These are phyloP conservation scores for Osmoderma eremita DNA, from an alignment of 2,888 invertebrate species.

Conservation along the genomic window DNA sequence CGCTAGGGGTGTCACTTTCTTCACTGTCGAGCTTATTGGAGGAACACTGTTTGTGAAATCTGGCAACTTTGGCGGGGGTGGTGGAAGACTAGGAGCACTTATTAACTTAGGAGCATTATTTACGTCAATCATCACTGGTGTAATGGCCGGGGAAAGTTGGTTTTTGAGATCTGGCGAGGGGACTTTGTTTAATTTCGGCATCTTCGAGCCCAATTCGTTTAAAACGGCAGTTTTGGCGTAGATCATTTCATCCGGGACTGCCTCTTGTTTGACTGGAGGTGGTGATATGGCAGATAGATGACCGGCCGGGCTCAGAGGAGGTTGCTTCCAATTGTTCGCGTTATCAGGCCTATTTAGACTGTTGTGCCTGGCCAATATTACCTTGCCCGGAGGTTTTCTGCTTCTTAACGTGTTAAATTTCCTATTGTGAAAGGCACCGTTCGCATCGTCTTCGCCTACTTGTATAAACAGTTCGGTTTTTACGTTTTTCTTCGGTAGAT, in stretches of 20 bases:
- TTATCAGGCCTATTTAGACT: conserved; percentile 21
- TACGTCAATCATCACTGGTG: neutral
- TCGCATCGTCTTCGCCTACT: conserved; percentile 48
- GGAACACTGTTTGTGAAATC: conserved; percentile 22
- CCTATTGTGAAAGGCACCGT: conserved; percentile 6
- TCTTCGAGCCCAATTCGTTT: conserved; percentile 31
- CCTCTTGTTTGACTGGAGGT: conserved; percentile 28
- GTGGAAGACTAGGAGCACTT: conserved; percentile 26
- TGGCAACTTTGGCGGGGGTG: conserved; percentile 28
- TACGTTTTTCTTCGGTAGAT: conserved; percentile 41
- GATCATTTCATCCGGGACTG: conserved; percentile 39
- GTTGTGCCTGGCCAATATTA: conserved; percentile 26
- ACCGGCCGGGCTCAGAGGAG: conserved; percentile 21
- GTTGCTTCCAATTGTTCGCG: neutral
- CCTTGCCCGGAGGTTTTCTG: conserved; percentile 16
- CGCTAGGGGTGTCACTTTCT: conserved; percentile 10
- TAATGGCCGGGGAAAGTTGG: neutral
- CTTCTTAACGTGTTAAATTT: conserved; percentile 30
- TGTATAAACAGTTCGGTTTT: conserved; percentile 58
- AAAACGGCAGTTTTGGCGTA: conserved; percentile 42
- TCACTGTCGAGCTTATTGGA: conserved; percentile 16
- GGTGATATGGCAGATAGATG: conserved; percentile 33
- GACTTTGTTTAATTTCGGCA: conserved; percentile 33
- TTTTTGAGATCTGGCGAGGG: conserved; percentile 14
- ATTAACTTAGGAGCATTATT: neutral